Conservation (phyloP, 1,140 invertebrate species). For the Patella vulgata region DNA sequence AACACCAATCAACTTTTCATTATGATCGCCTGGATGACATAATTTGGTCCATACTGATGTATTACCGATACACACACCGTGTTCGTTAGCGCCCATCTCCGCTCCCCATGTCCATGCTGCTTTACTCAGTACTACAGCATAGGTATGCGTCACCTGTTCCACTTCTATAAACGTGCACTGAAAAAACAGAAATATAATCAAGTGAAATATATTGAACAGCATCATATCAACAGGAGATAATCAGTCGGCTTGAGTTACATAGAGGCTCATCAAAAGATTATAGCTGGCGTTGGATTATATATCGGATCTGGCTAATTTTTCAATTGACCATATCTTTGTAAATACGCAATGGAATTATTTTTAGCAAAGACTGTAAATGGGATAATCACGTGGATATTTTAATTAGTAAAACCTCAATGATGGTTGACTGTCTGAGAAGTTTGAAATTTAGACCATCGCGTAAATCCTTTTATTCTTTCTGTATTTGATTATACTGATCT, state of each 20-base stretch:
- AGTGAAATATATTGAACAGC: not conserved
- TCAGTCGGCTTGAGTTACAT: too few relatives aligned
- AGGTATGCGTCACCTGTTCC: conserved; percentile 71
- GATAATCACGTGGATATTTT: too few relatives aligned
- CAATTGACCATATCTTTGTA: too few relatives aligned
- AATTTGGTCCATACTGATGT: conserved; percentile 77
- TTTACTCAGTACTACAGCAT: conserved; percentile 78
- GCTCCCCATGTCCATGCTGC: conserved; percentile 85
- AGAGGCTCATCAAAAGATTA: too few relatives aligned
- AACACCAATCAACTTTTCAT: conserved; percentile 77
- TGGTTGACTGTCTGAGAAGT: too few relatives aligned
- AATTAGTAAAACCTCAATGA: too few relatives aligned
- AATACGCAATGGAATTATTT: too few relatives aligned
- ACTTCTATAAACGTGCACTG: conserved; percentile 82
- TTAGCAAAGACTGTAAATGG: too few relatives aligned
- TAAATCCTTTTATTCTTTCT: too few relatives aligned
- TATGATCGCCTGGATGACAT: conserved; percentile 70
- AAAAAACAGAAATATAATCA: conserved; percentile 27
- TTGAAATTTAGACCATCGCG: too few relatives aligned
- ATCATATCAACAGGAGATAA: too few relatives aligned
- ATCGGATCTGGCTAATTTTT: not conserved
- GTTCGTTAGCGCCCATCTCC: conserved; percentile 82
- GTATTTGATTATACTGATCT: too few relatives aligned
- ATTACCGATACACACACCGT: conserved; percentile 79
- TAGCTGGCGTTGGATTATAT: not conserved